Evolutionary conservation across 2,888 invertebrate genomes (phyloP).

Genomic region (Anthrax anthrax): DNA sequence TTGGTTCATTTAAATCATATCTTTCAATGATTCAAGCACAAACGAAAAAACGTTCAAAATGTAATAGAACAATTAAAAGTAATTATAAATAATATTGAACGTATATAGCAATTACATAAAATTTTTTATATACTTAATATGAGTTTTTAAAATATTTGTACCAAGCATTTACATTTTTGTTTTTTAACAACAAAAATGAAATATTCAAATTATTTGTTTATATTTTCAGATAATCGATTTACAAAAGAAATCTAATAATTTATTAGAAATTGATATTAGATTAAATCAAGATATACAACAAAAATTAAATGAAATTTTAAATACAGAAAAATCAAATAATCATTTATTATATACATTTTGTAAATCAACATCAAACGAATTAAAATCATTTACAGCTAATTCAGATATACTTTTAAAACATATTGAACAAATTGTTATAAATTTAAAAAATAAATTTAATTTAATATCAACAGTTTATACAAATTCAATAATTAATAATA

Average conservation of each 20-base stretch:
- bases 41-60: no score
- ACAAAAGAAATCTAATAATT: constrained; percentile 16
- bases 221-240: constrained; percentile 11
- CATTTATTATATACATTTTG: constrained; percentile 20
- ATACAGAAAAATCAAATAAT: constrained; percentile 16
- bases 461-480: neutral
- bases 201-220: no score
- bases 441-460: constrained; percentile 18
- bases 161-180: no score
- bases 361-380: constrained; percentile 21
- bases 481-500: neutral
- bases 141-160: no score
- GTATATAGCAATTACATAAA: no score
- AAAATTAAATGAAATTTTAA: constrained; percentile 20
- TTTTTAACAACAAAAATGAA: no score
- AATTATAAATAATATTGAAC: no score
- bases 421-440: constrained; percentile 20
- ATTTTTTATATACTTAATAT: no score
- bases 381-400: constrained; percentile 26
- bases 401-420: constrained; percentile 26
- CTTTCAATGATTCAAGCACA: no score
- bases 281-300: constrained; percentile 23
- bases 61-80: no score
- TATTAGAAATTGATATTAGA: constrained; percentile 25
- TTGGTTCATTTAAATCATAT: no score